Conservation (phyloP, 2,113 vertebrate genomes). For the Lepidothrix coronata region DNA sequence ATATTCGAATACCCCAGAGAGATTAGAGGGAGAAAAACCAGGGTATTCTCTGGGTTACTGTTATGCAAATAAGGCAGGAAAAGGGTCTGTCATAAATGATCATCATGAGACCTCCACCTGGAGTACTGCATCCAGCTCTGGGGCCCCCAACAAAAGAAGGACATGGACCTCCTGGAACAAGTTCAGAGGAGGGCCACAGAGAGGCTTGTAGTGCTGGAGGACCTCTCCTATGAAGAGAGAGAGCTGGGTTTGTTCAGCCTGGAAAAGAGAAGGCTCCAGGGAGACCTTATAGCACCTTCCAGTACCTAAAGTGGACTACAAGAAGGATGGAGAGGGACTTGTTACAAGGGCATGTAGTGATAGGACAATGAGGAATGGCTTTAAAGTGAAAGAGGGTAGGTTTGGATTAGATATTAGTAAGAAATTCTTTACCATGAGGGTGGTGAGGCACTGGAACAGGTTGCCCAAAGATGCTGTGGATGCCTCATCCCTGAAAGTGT, state of each 20-base stretch:
- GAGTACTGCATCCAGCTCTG: neutral
- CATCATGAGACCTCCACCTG: neutral
- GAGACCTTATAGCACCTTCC: neutral
- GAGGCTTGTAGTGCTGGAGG: neutral
- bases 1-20: neutral
- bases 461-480: neutral
- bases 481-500: neutral
- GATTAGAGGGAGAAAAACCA: neutral
- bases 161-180: accelerated
- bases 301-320: neutral
- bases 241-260: neutral
- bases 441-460: neutral
- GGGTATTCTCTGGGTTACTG: neutral
- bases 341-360: neutral
- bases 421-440: neutral
- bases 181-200: neutral
- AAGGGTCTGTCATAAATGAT: neutral
- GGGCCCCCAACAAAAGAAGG: accelerated
- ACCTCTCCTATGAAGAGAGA: neutral
- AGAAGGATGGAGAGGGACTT: neutral
- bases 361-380: neutral
- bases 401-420: neutral
- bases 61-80: neutral
- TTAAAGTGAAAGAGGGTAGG: neutral
- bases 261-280: neutral